phyloP scores from a whole-genome alignment of 2,113 vertebrate species.

The Hirundichthys speculiger region DNA sequence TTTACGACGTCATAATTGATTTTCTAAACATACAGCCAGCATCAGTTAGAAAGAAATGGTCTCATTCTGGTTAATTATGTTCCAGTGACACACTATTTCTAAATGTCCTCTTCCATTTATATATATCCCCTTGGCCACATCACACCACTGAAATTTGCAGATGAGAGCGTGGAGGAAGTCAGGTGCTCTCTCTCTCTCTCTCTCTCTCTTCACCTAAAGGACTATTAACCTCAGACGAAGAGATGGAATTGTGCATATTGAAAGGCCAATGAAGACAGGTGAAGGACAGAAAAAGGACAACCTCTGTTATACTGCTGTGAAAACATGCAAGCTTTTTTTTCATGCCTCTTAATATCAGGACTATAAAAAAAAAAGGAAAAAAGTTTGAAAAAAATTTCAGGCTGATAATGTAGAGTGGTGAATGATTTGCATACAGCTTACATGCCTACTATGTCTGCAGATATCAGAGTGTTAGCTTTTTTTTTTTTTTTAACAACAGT shows the following conservation, averaged over 20 bases:
- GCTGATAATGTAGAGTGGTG: no score
- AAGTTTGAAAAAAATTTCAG: no score
- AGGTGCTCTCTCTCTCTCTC: slow-evolving; percentile 51
- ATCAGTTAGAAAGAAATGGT: slow-evolving; percentile 8
- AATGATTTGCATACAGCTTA: no score
- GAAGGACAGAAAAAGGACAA: slow-evolving; percentile 1
- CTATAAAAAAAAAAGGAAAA: no score
- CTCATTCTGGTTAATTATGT: slow-evolving; percentile 36
- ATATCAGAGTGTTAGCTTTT: no score
- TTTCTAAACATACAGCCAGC: no score
- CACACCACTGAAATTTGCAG: slow-evolving; percentile 52
- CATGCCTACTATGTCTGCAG: no score
- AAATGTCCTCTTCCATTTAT: slow-evolving; percentile 50
- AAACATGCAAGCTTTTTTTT: no score
- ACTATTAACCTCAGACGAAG: slow-evolving; percentile 48
- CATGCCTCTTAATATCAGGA: no score
- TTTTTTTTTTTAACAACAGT: no score
- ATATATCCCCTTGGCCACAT: slow-evolving; percentile 25
- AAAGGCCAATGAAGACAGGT: slow-evolving; percentile 69
- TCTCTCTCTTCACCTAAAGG: slow-evolving; percentile 31
- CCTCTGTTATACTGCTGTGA: no score
- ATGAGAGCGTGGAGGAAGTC: slow-evolving; percentile 56
- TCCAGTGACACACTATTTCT: slow-evolving; percentile 44
- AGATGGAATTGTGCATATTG: slow-evolving; percentile 52
- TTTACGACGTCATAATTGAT: no score